Base-by-base conservation (phyloP, 2,888 invertebrate species). In the Hirtodrosophila duncani region DNA sequence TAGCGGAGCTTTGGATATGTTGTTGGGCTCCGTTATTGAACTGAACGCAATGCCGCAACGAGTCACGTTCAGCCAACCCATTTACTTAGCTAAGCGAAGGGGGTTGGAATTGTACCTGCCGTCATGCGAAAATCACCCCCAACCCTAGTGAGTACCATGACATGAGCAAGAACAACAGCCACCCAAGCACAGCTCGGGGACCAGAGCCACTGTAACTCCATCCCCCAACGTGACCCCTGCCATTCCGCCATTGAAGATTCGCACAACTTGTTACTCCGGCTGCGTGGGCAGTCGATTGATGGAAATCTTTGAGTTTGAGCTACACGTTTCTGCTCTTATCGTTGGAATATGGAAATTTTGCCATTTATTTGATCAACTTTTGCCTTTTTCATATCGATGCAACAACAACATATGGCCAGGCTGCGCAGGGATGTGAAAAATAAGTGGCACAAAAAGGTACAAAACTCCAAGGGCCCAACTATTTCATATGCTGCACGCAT, bases 11-110 rank as follows among this genome's bases (percentile, higher is more conserved):
- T n/a, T 42, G 33, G 46, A 49, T 48, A 37, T 42, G 51, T 55
- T 31, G 37, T 56, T 20, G n/a, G n/a, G n/a, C 10, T 14, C 33
- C 41, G 52, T 29, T 69, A 56, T 63, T 51, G 56, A 77, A 58
- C 45, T 42, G 16, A 38, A 44, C 53, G 49, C 65, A 7, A 24
- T n/a, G n/a, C n/a, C n/a, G 33, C 51, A 42, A 44, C 67, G 39
- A 82, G 82, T 82, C 82, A 82, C 77, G 82, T 82, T 79, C 51
- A 53, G 59, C 72, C 77, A 82, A 82, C 82, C 81, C 81, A 78
- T 82, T 82, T 80, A 69, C 67, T 82, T 82, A 77, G 68, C 77
- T 68, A 77, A 77, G 75, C 72, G 71, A 71, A 63, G 80, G 56
- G 77, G 80, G 82, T 75, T 65, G 56, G 11, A n/a, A 16, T 10